phyloP scores from a whole-genome alignment of 2,888 invertebrate species.

The Synergus umbraculus region DNA sequence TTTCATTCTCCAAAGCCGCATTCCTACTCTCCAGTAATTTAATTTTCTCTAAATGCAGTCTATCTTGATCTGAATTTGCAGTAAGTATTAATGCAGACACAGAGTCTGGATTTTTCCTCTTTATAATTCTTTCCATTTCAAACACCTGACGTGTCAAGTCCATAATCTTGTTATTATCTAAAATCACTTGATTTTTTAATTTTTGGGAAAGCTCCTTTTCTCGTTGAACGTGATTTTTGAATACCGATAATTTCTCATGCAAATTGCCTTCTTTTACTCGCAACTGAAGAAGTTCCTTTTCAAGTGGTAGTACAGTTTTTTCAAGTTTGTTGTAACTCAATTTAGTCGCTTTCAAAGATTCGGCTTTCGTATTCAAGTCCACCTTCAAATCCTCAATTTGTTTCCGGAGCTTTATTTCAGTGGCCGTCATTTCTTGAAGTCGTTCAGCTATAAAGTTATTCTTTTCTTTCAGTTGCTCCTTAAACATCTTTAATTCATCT shows the following conservation, averaged over 20 bases:
- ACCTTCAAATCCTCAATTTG: slow-evolving; percentile 70
- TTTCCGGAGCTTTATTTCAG: slow-evolving; percentile 69
- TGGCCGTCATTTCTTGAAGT: slow-evolving; percentile 68
- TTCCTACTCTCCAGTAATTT: slow-evolving; percentile 86
- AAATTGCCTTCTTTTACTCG: slow-evolving; percentile 66
- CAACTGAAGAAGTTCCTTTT: slow-evolving; percentile 71
- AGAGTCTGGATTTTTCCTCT: slow-evolving; percentile 89
- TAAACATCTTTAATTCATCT: slow-evolving; percentile 71
- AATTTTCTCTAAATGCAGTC: slow-evolving; percentile 68
- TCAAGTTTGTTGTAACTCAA: slow-evolving; percentile 70
- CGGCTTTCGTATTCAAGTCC: slow-evolving; percentile 71
- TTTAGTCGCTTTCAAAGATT: slow-evolving; percentile 67
- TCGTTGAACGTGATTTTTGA: slow-evolving; percentile 71
- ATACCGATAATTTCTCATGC: slow-evolving; percentile 67
- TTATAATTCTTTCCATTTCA: slow-evolving; percentile 90
- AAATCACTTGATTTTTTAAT: slow-evolving; percentile 73
- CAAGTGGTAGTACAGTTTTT: slow-evolving; percentile 67
- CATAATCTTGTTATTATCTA: slow-evolving; percentile 81
- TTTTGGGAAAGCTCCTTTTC: slow-evolving; percentile 73
- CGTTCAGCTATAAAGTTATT: slow-evolving; percentile 72
- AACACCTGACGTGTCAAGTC: slow-evolving; percentile 89
- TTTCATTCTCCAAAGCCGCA: slow-evolving; percentile 84
- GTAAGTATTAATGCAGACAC: slow-evolving; percentile 85
- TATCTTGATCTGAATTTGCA: slow-evolving; percentile 73
- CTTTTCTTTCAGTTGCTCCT: slow-evolving; percentile 72